Evolutionary conservation across 2,888 invertebrate species (phyloP).

Genomic region (Tridacna gigas): DNA sequence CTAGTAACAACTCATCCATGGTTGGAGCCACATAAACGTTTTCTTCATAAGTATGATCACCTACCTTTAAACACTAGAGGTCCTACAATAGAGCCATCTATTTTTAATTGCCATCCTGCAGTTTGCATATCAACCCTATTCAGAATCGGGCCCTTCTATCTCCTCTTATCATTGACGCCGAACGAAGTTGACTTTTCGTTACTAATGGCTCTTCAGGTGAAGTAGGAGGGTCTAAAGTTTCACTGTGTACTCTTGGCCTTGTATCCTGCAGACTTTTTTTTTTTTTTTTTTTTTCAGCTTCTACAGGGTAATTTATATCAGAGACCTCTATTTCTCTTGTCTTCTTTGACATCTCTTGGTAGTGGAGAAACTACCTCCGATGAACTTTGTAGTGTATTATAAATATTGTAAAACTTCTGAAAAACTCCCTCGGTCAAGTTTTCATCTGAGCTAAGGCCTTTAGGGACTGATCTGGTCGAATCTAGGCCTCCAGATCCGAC

Average conservation of each 20-base stretch:
- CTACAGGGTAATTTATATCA: not conserved
- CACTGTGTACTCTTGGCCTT: not conserved
- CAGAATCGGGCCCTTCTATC: not conserved
- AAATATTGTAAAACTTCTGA: not conserved
- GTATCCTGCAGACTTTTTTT: not conserved
- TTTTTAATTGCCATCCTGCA: constrained; percentile 7
- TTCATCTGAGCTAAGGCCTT: not conserved
- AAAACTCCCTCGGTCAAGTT: not conserved
- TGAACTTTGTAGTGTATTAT: no score
- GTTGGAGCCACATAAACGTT: constrained; percentile 32
- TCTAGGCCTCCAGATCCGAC: not conserved
- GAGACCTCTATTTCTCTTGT: not conserved
- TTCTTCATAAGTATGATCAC: constrained; percentile 17
- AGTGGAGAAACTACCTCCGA: no score
- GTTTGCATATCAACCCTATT: not conserved
- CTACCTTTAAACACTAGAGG: no score
- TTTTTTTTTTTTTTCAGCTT: not conserved
- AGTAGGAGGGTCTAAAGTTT: not conserved
- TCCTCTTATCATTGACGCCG: not conserved
- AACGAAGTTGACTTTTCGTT: not conserved
- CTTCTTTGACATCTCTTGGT: no score
- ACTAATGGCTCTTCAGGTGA: not conserved
- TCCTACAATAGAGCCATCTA: not conserved
- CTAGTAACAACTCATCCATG: constrained; percentile 31
- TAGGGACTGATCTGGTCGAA: not conserved